Conservation (phyloP, 2,113 vertebrate species). For the Triplophysa rosa region DNA sequence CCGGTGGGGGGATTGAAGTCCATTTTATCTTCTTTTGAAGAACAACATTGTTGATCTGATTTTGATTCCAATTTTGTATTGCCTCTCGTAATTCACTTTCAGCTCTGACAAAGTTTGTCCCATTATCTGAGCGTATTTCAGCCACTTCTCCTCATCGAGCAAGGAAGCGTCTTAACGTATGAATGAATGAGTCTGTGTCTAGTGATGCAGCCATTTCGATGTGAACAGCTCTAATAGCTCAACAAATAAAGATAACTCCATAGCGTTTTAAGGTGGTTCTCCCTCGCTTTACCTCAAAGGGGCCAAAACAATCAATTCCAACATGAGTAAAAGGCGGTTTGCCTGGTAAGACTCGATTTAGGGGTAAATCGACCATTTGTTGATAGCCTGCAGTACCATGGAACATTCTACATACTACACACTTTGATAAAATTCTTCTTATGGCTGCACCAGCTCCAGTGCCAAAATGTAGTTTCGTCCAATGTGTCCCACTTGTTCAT, state of each 20-base stretch:
- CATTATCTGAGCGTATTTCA: constrained; percentile 18
- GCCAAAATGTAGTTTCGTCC: neutral
- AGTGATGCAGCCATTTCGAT: neutral
- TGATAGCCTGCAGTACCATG: constrained; percentile 14
- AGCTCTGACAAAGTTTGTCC: neutral
- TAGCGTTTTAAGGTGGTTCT: neutral
- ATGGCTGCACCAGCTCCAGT: constrained; percentile 1
- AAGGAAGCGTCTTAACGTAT: constrained; percentile 1
- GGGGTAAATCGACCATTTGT: constrained; percentile 35
- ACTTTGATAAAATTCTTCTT: constrained; percentile 26
- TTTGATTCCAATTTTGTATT: neutral
- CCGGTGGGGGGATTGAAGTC: too few relatives aligned
- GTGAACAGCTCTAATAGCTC: constrained; percentile 26
- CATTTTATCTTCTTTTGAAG: too few relatives aligned
- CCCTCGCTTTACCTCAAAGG: constrained; percentile 2
- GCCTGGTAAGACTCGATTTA: constrained; percentile 17
- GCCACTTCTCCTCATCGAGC: constrained; percentile 14
- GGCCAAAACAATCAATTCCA: constrained; percentile 31
- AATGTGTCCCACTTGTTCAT: neutral
- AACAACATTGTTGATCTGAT: too few relatives aligned
- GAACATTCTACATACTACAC: neutral
- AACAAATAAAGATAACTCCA: constrained; percentile 17
- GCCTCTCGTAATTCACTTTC: neutral
- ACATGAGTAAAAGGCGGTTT: constrained; percentile 28
- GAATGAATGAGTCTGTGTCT: constrained; percentile 25